Evolutionary conservation across 2,797 vertebrate genomes (phyloP).

Genomic region (Gila robusta): DNA sequence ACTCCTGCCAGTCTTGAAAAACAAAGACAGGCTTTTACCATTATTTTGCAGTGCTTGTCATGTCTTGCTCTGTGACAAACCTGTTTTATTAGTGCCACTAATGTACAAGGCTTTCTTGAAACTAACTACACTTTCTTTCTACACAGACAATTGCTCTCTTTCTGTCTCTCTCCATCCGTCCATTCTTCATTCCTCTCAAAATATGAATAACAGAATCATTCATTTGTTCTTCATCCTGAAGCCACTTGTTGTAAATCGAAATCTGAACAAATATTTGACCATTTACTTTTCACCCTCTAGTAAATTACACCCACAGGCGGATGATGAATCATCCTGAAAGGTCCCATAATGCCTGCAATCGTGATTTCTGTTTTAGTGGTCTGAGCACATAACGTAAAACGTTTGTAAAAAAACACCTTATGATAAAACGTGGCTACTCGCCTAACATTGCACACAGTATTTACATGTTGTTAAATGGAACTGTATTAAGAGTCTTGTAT

Average conservation of each 20-base stretch:
- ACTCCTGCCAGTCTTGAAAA: neutral
- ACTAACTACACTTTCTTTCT: neutral
- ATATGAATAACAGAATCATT: neutral
- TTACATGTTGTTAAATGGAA: neutral
- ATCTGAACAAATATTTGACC: slow-evolving; percentile 5
- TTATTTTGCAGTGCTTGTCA: slow-evolving; percentile 10
- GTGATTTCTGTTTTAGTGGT: neutral
- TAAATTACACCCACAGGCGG: slow-evolving; percentile 13
- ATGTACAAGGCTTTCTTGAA: neutral
- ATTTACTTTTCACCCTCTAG: slow-evolving; percentile 17
- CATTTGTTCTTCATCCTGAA: neutral
- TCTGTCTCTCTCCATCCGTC: neutral
- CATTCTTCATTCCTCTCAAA: neutral
- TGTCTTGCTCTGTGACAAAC: slow-evolving; percentile 42
- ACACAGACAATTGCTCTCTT: neutral
- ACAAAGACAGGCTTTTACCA: neutral
- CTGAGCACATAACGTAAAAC: slow-evolving; percentile 1
- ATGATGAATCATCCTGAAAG: slow-evolving; percentile 38
- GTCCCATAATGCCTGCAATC: neutral
- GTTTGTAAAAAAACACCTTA: neutral
- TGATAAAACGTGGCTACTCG: neutral
- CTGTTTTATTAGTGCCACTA: slow-evolving; percentile 16
- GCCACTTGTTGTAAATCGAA: slow-evolving; percentile 1
- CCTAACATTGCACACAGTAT: neutral
- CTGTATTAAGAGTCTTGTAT: neutral